Conservation (phyloP, 2,888 invertebrate species). For the Schrankia costaestrigalis region DNA sequence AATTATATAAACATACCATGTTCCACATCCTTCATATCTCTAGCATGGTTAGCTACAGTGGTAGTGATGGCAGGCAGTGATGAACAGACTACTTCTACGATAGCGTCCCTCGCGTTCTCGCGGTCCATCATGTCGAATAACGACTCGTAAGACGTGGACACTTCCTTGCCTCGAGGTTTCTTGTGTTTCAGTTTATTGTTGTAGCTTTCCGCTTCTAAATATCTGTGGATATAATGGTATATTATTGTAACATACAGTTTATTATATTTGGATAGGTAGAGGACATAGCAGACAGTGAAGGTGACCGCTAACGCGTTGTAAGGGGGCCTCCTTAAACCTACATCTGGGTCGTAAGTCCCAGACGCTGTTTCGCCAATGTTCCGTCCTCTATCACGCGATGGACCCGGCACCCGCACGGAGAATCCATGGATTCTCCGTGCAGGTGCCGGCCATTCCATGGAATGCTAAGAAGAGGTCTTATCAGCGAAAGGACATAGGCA, state of each 20-base stretch:
- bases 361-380: too few relatives aligned
- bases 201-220: slow-evolving; percentile 79
- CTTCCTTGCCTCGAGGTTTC: slow-evolving; percentile 55
- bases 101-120: slow-evolving; percentile 66
- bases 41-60: slow-evolving; percentile 57
- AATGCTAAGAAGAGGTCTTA: too few relatives aligned
- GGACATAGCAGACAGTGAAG: too few relatives aligned
- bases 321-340: too few relatives aligned
- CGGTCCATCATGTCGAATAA: slow-evolving; percentile 46
- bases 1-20: slow-evolving; percentile 39
- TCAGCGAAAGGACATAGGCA: neutral
- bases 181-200: slow-evolving; percentile 55
- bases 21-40: slow-evolving; percentile 33
- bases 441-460: too few relatives aligned
- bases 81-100: slow-evolving; percentile 74
- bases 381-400: too few relatives aligned
- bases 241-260: neutral
- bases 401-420: too few relatives aligned
- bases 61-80: slow-evolving; percentile 72
- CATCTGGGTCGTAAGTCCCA: too few relatives aligned
- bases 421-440: too few relatives aligned
- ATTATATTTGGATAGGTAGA: neutral
- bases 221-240: slow-evolving; percentile 44
- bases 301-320: too few relatives aligned
- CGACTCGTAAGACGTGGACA: slow-evolving; percentile 52